phyloP scores from a whole-genome alignment of 2,888 invertebrate species.

The Drosophila peninsularis region DNA sequence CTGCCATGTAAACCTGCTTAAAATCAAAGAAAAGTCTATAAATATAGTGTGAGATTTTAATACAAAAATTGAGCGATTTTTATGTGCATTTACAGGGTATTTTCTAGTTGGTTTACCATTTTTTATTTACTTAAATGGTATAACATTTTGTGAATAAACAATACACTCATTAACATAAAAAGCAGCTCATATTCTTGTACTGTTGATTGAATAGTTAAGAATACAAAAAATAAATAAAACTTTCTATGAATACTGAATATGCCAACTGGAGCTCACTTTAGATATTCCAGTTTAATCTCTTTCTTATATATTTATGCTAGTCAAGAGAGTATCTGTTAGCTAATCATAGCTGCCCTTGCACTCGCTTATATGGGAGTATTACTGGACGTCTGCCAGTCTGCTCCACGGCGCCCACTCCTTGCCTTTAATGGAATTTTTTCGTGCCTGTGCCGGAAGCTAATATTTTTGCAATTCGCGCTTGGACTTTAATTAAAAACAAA shows the following conservation, averaged over 20 bases:
- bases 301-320: not conserved
- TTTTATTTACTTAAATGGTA: not conserved
- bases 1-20: not conserved
- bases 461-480: slow-evolving; percentile 60
- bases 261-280: not conserved
- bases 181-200: not conserved
- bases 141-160: not conserved
- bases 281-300: not conserved
- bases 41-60: too few relatives aligned
- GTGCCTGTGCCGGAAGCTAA: slow-evolving; percentile 54
- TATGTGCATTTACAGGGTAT: not conserved
- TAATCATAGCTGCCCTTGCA: not conserved
- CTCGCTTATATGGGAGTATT: not conserved
- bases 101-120: not conserved
- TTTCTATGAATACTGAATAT: not conserved
- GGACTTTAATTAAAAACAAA: slow-evolving; percentile 65
- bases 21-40: not conserved
- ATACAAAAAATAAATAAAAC: not conserved
- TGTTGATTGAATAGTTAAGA: not conserved
- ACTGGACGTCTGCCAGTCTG: not conserved
- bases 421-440: not conserved
- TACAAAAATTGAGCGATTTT: too few relatives aligned
- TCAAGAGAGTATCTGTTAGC: slow-evolving; percentile 2
- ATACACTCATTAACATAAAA: not conserved
- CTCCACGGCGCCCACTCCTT: too few relatives aligned